Percentiles rank a stretch among this genome's conserved stretches.
Conservation (phyloP, 2,888 invertebrate species). For the Papilio gigon region DNA sequence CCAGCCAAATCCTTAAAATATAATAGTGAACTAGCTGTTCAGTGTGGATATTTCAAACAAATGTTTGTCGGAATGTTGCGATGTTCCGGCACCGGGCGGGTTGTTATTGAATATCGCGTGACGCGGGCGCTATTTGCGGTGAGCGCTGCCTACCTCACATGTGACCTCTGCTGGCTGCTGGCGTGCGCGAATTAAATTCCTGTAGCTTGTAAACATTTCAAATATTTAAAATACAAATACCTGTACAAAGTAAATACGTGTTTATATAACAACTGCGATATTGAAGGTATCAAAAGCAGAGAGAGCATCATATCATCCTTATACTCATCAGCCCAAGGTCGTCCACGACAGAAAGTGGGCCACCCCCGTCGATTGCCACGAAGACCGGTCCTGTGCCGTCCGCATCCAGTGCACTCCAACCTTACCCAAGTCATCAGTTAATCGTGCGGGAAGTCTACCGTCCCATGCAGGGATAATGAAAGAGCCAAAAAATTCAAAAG, state of each 20-base stretch:
- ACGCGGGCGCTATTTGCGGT: constrained; percentile 21
- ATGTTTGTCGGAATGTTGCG: background rate
- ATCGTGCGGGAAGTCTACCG: too few species aligned
- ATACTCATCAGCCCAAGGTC: too few species aligned
- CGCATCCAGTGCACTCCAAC: too few species aligned
- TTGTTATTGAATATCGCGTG: constrained; percentile 15
- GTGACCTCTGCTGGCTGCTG: background rate
- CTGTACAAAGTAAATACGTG: background rate
- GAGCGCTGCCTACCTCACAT: background rate
- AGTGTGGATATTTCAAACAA: background rate
- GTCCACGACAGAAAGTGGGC: too few species aligned
- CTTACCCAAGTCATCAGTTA: too few species aligned
- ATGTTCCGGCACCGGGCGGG: background rate
- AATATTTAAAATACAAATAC: background rate
- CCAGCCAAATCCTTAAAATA: background rate
- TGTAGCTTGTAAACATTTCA: background rate
- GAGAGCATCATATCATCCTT: too few species aligned
- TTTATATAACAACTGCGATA: background rate
- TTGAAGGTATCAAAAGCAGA: too few species aligned
- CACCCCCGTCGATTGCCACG: too few species aligned
- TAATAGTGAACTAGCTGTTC: background rate
- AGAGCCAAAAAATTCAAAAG: too few species aligned
- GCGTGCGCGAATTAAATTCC: constrained; percentile 10
- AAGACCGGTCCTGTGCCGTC: too few species aligned
- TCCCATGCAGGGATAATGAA: too few species aligned